Conservation (phyloP, 1,140 invertebrate species). For the Tetranychus cinnabarinus region DNA sequence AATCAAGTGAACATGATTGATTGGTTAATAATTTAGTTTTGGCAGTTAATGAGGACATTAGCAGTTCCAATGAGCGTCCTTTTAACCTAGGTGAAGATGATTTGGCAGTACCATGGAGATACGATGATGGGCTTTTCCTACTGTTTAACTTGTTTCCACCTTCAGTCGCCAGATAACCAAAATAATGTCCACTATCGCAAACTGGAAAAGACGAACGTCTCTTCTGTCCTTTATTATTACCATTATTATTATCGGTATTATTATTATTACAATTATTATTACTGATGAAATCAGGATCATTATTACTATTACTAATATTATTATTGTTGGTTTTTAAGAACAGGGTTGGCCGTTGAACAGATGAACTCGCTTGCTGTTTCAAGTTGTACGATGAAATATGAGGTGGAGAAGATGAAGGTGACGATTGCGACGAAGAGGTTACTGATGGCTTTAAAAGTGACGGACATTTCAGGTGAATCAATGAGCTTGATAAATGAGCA, state of each 20-base stretch:
- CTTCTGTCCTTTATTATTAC: neutral
- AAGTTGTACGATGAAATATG: too few species aligned
- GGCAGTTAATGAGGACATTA: neutral
- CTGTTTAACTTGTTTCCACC: neutral
- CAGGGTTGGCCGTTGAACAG: too few species aligned
- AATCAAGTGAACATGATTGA: slow-evolving; percentile 1
- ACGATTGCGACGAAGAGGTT: neutral
- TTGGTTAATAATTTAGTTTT: neutral
- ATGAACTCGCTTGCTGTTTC: too few species aligned
- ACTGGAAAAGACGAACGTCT: slow-evolving; percentile 8
- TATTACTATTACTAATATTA: too few species aligned
- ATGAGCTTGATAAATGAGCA: too few species aligned
- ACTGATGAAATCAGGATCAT: neutral
- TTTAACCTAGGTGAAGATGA: neutral
- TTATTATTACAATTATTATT: too few species aligned
- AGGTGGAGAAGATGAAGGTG: neutral
- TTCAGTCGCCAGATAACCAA: neutral
- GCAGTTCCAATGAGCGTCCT: neutral
- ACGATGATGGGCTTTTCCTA: neutral
- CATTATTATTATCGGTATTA: too few species aligned
- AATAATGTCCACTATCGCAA: neutral
- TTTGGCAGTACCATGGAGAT: neutral
- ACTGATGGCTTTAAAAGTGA: too few species aligned
- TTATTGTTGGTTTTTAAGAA: neutral
- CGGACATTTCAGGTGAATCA: too few species aligned